phyloP scores from a whole-genome alignment of 2,797 vertebrate genomes.

The Lindbergichthys nudifrons region DNA sequence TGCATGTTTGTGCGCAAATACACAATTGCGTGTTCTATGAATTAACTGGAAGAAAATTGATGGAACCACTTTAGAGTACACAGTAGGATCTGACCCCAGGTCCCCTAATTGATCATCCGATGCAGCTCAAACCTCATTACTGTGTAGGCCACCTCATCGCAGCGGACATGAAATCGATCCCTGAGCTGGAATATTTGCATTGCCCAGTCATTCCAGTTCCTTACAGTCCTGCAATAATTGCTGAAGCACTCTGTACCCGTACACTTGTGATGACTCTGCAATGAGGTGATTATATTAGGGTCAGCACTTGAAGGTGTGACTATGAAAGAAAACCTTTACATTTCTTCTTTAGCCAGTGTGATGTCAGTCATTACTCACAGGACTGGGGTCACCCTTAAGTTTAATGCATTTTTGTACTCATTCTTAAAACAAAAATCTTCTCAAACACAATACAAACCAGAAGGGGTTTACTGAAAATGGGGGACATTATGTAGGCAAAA shows the following conservation, averaged over 20 bases:
- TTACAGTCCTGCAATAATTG: slow-evolving; percentile 50
- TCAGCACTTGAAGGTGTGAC: slow-evolving; percentile 41
- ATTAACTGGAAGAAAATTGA: slow-evolving; percentile 22
- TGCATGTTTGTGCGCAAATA: not conserved
- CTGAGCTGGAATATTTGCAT: slow-evolving; percentile 54
- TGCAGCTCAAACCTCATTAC: slow-evolving; percentile 49
- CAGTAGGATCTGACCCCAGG: slow-evolving; percentile 17
- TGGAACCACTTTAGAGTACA: slow-evolving; percentile 17
- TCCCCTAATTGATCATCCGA: slow-evolving; percentile 43
- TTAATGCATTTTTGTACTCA: not conserved
- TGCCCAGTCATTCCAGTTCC: slow-evolving; percentile 39
- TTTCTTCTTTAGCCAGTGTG: not conserved
- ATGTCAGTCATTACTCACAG: not conserved
- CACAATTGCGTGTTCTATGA: not conserved
- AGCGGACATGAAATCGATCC: slow-evolving; percentile 67
- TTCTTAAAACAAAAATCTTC: not conserved
- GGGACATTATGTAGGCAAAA: not conserved
- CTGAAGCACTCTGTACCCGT: slow-evolving; percentile 44
- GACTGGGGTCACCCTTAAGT: not conserved
- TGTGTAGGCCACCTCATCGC: slow-evolving; percentile 40
- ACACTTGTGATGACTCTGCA: slow-evolving; percentile 62
- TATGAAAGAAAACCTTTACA: too few relatives aligned
- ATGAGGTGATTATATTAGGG: slow-evolving; percentile 28
- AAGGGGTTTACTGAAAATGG: not conserved
- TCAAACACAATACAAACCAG: not conserved